Base-by-base conservation (phyloP, 2,797 vertebrate genomes). In the Sciurus vulgaris region DNA sequence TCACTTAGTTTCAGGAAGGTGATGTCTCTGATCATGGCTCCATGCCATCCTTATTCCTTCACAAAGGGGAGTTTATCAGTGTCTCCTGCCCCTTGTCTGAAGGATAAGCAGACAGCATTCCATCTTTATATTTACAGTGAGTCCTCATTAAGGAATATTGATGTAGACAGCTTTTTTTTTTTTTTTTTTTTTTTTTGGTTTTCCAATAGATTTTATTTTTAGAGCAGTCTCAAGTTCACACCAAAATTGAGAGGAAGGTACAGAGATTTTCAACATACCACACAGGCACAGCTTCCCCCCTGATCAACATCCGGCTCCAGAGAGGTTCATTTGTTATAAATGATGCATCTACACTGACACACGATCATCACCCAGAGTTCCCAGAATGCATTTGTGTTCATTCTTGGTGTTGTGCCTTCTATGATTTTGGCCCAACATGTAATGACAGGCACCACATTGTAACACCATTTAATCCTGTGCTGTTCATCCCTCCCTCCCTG, bases 1-100 rank as follows among this genome's bases (percentile, higher is more conserved):
- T 96, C 0, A 0, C 72, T 92, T 86, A 61, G 41, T 85, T 95
- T 97, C 30, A 61, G 59, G 44, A 96, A 96, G 92, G 88, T 81
- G 49, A 1, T 49, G 41, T 65, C 41, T 87, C 69, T 22, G 1
- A 72, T 13, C 17, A 1, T n/a, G 28, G 26, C 72, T 89, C 69
- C 33, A 20, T 47, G 74, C 70, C 44, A 47, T 56, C 63, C 41
- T 77, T 65, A 38, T 49, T 74, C 44, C 70, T 91, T 86, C 73
- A n/a, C 41, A 61, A 59, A 67, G 8, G 17, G 20, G 7, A 26
- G 13, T n/a, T 9, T 35, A 44, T 49, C 22, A 44, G 20, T 11
- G n/a, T 24, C 85, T 88, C 77, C 33, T 56, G 14, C 38, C 73
- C 17, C 20, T 59, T 41, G 13, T 74, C 69, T 44, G 82, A 82